Evolutionary conservation across 2,797 vertebrate species (phyloP).

Genomic region (Myripristis murdjan): DNA sequence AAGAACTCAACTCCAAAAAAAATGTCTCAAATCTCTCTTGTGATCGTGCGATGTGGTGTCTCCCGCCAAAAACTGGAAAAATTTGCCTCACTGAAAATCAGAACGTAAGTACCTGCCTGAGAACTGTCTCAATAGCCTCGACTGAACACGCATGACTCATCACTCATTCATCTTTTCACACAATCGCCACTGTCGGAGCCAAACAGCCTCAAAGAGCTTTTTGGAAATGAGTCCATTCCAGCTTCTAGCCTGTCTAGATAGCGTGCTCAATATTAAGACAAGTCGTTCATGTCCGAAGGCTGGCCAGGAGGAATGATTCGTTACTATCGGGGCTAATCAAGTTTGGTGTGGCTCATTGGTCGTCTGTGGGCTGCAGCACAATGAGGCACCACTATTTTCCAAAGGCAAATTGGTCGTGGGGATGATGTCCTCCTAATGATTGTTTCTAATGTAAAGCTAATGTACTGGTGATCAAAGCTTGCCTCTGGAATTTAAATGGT

Average conservation of each 20-base stretch:
- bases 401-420: conserved; percentile 82
- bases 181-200: conserved; percentile 24
- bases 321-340: conserved; percentile 79
- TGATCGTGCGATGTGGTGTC: background rate
- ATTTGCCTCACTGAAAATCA: conserved; percentile 27
- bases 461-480: conserved; percentile 82
- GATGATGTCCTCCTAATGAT: conserved; percentile 85
- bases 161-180: conserved; percentile 48
- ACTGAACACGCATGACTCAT: conserved; percentile 44
- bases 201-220: conserved; percentile 51
- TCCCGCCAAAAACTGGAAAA: conserved; percentile 14
- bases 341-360: conserved; percentile 83
- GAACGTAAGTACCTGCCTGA: conserved; percentile 21
- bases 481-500: conserved; percentile 68
- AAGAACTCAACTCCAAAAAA: background rate
- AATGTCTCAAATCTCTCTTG: conserved; percentile 7
- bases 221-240: conserved; percentile 56
- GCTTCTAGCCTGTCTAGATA: conserved; percentile 42
- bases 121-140: conserved; percentile 20
- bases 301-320: conserved; percentile 71
- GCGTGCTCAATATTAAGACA: conserved; percentile 52
- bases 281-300: conserved; percentile 63
- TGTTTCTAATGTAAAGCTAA: conserved; percentile 86
- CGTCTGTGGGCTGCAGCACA: conserved; percentile 70
- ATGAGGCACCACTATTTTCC: conserved; percentile 77